These are phyloP conservation scores for Gracilinanus agilis DNA, from an alignment of 2,113 vertebrate genomes.

Conservation along the genomic window DNA sequence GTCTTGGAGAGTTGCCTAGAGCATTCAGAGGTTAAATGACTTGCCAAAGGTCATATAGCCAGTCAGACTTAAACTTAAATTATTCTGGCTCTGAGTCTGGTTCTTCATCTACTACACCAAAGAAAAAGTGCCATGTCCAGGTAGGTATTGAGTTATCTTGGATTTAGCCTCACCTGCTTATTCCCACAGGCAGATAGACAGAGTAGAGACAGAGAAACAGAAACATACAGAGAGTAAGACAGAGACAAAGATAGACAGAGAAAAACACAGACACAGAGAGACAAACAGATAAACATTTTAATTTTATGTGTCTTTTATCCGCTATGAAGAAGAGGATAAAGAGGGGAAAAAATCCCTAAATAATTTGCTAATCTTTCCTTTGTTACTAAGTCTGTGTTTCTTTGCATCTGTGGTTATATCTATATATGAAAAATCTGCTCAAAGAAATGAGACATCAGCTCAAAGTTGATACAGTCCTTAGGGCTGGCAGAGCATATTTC, in stretches of 20 bases:
- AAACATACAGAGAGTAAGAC: not conserved
- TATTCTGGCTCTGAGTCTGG: not conserved
- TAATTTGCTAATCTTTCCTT: conserved; percentile 55
- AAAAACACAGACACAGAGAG: too few relatives aligned
- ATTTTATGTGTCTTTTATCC: conserved; percentile 3
- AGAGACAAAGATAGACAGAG: not conserved
- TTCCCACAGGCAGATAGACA: not conserved
- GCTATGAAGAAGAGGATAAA: conserved; percentile 36
- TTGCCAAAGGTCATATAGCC: not conserved
- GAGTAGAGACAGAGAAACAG: not conserved
- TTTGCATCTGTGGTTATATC: conserved; percentile 17
- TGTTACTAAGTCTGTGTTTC: conserved; percentile 48
- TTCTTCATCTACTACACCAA: not conserved
- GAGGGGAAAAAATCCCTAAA: conserved; percentile 44
- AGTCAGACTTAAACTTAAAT: not conserved
- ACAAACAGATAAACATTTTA: not conserved
- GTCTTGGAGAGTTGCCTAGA: not conserved
- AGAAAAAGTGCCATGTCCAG: not conserved
- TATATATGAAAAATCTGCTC: conserved; percentile 41
- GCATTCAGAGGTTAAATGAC: not conserved
- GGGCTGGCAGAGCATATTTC: conserved; percentile 66
- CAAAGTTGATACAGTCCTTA: conserved; percentile 60
- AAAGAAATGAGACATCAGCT: conserved; percentile 61
- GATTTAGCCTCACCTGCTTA: not conserved
- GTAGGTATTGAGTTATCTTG: not conserved